Base-by-base conservation (phyloP, 1,140 invertebrate species). In the Drosophila busckii region DNA sequence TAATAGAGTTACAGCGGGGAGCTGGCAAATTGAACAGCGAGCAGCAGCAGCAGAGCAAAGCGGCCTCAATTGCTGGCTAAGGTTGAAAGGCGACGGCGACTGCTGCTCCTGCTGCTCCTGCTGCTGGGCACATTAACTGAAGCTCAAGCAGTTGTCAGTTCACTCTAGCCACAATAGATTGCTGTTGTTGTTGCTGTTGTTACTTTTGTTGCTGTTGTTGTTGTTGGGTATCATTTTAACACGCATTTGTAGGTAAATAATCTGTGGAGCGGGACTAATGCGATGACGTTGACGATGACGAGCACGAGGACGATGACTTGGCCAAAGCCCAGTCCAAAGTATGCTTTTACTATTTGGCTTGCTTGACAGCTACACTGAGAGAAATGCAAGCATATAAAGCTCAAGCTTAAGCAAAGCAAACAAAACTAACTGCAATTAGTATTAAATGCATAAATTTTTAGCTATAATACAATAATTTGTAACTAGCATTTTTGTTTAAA, bases 231-330 rank as follows among this genome's bases (percentile, higher is more conserved):
- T 58, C 64, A 69, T 61, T 75, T 83, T 70, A n/a, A 71, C 73
- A 83, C 70, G 76, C 76, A 82, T 83, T 82, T 62, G 76, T 63
- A 83, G 76, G 76, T 76, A 83, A 82, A 70, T 75, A 83, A 60
- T 66, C 56, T 66, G 40, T 61, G 37, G 58, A 70, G 65, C 76
- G 75, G 55, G 45, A 63, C 76, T 82, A 82, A 82, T 82, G 76
- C 55, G 67, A 50, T 64, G 60, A 65, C 64, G 71, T 64, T 58
- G 56, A 4, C 6, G 23, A 38, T 26, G 34, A 16, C 20, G 28
- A 17, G 16, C 28, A 1, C 44, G 29, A 42, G 25, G 38, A 16
- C 34, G 34, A 31, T 49, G 45, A 58, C 45, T 63, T 41, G 37
- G 37, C 15, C 17, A 16, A 9, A 19, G 6, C 25, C 4, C 9